Conservation (phyloP, 2,797 vertebrate genomes). For the Sebastes kiyomatsui region DNA sequence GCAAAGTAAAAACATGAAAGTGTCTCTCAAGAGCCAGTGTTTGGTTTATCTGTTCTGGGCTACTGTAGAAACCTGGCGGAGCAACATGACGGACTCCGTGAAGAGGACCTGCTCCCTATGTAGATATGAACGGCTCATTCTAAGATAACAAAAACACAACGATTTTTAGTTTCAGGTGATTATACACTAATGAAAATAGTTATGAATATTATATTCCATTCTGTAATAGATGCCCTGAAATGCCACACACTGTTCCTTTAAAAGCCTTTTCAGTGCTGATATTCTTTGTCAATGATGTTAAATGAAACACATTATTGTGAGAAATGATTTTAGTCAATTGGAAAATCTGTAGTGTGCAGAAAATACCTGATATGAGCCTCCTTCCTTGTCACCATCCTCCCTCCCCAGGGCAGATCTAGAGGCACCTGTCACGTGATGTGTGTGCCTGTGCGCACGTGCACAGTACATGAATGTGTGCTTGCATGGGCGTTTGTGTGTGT, state of each 20-base stretch:
- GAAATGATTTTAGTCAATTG: neutral
- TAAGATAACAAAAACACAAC: too few relatives aligned
- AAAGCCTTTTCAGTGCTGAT: neutral
- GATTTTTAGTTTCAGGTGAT: too few relatives aligned
- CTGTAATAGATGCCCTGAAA: too few relatives aligned
- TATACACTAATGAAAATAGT: too few relatives aligned
- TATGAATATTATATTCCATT: too few relatives aligned
- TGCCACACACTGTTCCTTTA: neutral
- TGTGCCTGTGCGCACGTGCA: neutral
- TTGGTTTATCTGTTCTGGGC: accelerated
- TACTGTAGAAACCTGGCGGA: too few relatives aligned
- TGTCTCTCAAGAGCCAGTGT: too few relatives aligned
- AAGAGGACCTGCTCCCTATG: too few relatives aligned
- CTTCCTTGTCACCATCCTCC: neutral
- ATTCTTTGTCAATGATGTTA: neutral
- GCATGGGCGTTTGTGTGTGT: neutral
- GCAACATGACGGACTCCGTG: too few relatives aligned
- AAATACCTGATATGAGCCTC: neutral
- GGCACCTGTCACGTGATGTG: neutral
- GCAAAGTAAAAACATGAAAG: too few relatives aligned
- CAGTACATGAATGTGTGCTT: neutral
- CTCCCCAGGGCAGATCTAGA: neutral
- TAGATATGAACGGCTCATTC: too few relatives aligned
- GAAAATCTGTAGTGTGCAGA: neutral
- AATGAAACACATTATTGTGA: neutral